Evolutionary conservation across 1,140 invertebrate species (phyloP), one percentile per base, ranked within the genome.

Genomic region (Onthophagus taurus): DNA sequence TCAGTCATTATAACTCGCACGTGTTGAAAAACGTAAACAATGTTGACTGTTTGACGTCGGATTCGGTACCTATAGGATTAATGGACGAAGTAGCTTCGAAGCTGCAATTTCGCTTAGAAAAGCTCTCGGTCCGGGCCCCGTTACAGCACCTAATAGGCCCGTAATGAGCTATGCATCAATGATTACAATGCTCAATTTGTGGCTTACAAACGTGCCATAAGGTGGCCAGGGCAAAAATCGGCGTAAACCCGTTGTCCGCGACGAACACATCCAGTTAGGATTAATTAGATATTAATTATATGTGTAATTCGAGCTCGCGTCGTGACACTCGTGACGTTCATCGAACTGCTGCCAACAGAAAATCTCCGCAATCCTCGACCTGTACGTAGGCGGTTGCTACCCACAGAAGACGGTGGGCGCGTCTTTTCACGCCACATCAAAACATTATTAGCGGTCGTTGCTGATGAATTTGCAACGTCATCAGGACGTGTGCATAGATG

Each of bases 151-250:
- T 48, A 48, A 48, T 48, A 48, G 47, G 47, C 24, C 42, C 39
- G 42, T 48, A 48, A 48, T 48, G 47, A 48, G 47, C 31, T 48
- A 48, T 48, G 47, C 47, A 48, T 48, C 42, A 44, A 41, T 48
- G 47, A 42, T 39, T 48, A 48, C 47, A 39, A 44, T 48, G 42
- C 24, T 29, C 47, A 48, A 39, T 44, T 48, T 16, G 29, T 18
- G 29, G 29, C 19, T 23, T 13, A 19, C 18, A 16, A 31, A 24
- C 12, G 13, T 18, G 30, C n/a, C 17, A 21, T 26, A 23, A 20
- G 13, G 19, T 16, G 12, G 19, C 36, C 8, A 2, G 9, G 31
- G 31, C 35, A 29, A 29, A 41, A 29, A 29, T 26, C 12, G 6
- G 23, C 21, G 24, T 8, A 11, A 8, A 12, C 14, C 23, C n/a